phyloP scores from a whole-genome alignment of 2,113 vertebrate genomes.

The Elephantulus edwardii region DNA sequence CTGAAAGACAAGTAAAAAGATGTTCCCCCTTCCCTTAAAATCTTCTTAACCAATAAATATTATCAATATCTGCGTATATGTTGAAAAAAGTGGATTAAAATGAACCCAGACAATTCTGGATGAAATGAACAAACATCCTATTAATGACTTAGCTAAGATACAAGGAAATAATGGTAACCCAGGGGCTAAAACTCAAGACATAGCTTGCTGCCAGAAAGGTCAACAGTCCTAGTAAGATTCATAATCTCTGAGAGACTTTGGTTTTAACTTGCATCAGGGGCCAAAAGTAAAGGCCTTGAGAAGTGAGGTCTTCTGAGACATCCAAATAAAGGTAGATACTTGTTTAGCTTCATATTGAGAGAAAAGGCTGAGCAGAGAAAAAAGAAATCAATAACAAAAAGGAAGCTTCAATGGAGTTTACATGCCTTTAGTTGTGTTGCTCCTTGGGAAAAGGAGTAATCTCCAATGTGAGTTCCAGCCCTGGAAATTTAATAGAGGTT shows the following conservation, averaged over 20 bases:
- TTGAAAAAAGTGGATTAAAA: not conserved
- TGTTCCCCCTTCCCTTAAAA: too few species aligned
- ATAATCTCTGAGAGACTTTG: not conserved
- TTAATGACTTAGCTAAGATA: not conserved
- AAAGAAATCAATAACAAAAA: not conserved
- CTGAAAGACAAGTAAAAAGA: too few species aligned
- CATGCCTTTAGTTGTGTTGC: too few species aligned
- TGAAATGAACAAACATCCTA: not conserved
- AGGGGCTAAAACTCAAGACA: not conserved
- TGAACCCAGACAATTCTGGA: not conserved
- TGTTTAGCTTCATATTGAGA: not conserved
- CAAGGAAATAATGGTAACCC: not conserved
- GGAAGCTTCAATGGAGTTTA: not conserved
- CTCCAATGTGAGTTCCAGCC: too few species aligned
- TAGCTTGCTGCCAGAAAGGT: not conserved
- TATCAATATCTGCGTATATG: not conserved
- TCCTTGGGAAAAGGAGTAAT: too few species aligned
- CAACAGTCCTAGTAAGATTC: not conserved
- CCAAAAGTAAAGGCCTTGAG: not conserved
- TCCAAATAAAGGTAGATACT: not conserved
- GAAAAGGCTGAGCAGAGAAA: not conserved
- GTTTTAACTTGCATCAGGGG: not conserved
- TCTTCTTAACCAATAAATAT: not conserved
- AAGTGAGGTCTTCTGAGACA: not conserved
- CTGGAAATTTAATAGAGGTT: too few species aligned